Conservation (phyloP, 2,888 invertebrate species). For the Monopis laevigella region DNA sequence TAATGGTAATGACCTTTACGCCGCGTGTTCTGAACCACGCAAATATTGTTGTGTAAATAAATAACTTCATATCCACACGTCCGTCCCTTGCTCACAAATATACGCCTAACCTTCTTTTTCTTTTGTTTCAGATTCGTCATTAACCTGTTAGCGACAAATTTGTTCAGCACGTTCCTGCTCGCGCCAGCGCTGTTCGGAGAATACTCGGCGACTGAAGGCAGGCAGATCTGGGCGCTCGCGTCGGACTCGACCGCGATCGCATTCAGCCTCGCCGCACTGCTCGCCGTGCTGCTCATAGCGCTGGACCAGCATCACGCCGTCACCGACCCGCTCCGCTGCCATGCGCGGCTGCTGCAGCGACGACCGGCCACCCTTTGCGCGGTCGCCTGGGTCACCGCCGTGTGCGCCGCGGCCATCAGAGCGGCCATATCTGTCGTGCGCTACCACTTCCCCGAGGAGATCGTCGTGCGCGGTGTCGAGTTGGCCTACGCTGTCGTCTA, state of each 20-base stretch:
- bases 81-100: no score
- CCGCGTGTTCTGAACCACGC: no score
- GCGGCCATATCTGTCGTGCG: conserved; percentile 40
- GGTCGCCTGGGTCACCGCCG: conserved; percentile 61
- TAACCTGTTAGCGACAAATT: conserved; percentile 59
- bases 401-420: conserved; percentile 42
- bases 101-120: no score
- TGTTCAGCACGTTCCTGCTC: conserved; percentile 55
- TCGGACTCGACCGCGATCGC: conserved; percentile 60
- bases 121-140: conserved; percentile 73
- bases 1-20: no score
- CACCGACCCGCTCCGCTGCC: conserved; percentile 59
- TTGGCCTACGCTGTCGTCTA: conserved; percentile 46
- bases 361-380: conserved; percentile 57
- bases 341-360: conserved; percentile 57
- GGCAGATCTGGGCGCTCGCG: conserved; percentile 66
- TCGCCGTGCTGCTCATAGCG: conserved; percentile 49
- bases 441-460: conserved; percentile 37
- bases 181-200: conserved; percentile 60
- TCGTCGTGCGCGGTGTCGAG: conserved; percentile 38
- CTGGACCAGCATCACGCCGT: conserved; percentile 67
- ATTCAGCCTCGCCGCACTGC: conserved; percentile 45
- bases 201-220: conserved; percentile 71
- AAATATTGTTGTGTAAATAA: no score
- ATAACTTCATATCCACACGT: no score